Evolutionary conservation across 2,113 vertebrate genomes (phyloP).

Genomic region (Trochalopteron elliotii): DNA sequence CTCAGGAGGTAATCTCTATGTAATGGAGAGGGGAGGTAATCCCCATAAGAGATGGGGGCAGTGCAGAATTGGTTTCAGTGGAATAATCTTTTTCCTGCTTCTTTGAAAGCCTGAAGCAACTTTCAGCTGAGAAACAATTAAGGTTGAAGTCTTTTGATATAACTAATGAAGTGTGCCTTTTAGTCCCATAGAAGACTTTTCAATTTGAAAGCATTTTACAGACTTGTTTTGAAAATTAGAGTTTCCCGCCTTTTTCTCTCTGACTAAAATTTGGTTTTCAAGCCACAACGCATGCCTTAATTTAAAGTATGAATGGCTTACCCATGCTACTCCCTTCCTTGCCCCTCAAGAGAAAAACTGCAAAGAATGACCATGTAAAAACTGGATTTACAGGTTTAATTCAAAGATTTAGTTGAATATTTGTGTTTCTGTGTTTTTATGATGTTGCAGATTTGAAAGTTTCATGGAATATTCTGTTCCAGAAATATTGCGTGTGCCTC

Average conservation of each 20-base stretch:
- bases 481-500: conserved; percentile 93
- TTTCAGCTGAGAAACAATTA: neutral
- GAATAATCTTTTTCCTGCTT: neutral
- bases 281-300: neutral
- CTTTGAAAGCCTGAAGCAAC: neutral
- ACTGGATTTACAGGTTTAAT: neutral
- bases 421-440: neutral
- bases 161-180: neutral
- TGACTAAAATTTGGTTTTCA: neutral
- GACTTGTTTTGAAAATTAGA: neutral
- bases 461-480: conserved; percentile 96
- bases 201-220: neutral
- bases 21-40: too few relatives aligned
- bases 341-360: neutral
- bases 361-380: neutral
- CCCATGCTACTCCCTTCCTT: neutral
- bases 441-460: conserved; percentile 83
- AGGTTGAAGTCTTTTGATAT: neutral
- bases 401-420: neutral
- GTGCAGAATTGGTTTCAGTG: neutral
- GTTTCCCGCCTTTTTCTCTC: neutral
- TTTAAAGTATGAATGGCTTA: neutral
- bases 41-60: neutral
- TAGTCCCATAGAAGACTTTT: neutral
- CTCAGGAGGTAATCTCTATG: neutral